Evolutionary conservation across 2,888 invertebrate species (phyloP).

Genomic region (Rhabditoides inermis): DNA sequence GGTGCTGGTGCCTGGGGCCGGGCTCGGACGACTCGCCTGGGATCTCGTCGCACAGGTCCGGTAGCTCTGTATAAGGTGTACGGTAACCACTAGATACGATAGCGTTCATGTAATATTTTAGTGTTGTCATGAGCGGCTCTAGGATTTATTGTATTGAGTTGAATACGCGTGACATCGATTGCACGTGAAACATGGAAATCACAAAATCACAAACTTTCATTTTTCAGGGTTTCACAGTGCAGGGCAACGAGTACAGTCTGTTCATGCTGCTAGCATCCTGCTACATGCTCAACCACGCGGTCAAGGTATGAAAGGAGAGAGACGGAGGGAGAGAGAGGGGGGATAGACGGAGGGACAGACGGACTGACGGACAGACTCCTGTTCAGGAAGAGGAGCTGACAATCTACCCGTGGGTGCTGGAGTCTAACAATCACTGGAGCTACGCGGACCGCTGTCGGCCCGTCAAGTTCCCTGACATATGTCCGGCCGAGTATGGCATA

Average conservation of each 20-base stretch:
- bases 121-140: too few relatives aligned
- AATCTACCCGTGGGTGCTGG: conserved; percentile 89
- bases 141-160: too few relatives aligned
- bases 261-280: conserved; percentile 95
- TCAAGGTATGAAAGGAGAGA: conserved; percentile 63
- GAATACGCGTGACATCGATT: too few relatives aligned
- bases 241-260: conserved; percentile 93
- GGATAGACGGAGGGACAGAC: not conserved
- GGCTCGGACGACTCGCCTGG: conserved; percentile 78
- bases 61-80: too few relatives aligned
- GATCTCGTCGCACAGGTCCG: too few relatives aligned
- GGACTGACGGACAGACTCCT: not conserved
- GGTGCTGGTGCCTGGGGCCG: conserved; percentile 89
- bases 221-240: conserved; percentile 76
- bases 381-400: conserved; percentile 64
- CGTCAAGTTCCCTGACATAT: conserved; percentile 78
- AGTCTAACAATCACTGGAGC: conserved; percentile 78
- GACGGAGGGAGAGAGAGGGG: conserved; percentile 7
- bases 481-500: conserved; percentile 63
- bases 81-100: too few relatives aligned
- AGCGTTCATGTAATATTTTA: too few relatives aligned
- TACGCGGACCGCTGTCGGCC: conserved; percentile 72
- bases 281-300: conserved; percentile 90
- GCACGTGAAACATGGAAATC: too few relatives aligned
- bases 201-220: too few relatives aligned